phyloP scores from a whole-genome alignment of 2,797 vertebrate species.

The Tamandua tetradactyla region DNA sequence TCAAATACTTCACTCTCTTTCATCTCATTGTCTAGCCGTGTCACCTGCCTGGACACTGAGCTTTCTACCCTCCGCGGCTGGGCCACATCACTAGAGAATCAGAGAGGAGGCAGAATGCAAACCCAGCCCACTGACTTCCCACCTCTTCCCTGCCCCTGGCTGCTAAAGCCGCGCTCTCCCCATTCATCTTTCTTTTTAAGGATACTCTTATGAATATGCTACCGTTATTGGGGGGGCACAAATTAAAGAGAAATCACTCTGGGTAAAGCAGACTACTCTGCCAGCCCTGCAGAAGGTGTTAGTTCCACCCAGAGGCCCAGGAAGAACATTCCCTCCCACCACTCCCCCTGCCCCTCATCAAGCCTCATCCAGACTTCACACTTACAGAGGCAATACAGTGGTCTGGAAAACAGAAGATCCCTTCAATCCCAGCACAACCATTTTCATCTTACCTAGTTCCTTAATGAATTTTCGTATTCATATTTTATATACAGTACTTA shows the following conservation, averaged over 20 bases:
- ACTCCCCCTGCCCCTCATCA: background rate
- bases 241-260: background rate
- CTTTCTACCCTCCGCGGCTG: background rate
- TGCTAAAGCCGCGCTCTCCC: background rate
- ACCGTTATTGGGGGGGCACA: background rate
- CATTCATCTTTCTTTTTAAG: background rate
- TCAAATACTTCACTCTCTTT: background rate
- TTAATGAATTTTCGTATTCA: background rate
- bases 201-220: background rate
- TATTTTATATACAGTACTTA: constrained; percentile 16
- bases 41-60: background rate
- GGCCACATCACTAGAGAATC: background rate
- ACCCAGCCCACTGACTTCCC: background rate
- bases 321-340: background rate
- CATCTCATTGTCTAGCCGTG: background rate
- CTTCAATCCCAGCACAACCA: background rate
- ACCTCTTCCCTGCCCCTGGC: background rate
- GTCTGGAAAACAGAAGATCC: background rate
- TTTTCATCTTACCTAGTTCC: background rate
- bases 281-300: background rate
- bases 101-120: background rate
- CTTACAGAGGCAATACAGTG: background rate
- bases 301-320: background rate
- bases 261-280: background rate
- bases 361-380: background rate